These are phyloP conservation scores for Streptopelia turtur DNA, from an alignment of 2,797 vertebrate genomes.

Conservation along the genomic window DNA sequence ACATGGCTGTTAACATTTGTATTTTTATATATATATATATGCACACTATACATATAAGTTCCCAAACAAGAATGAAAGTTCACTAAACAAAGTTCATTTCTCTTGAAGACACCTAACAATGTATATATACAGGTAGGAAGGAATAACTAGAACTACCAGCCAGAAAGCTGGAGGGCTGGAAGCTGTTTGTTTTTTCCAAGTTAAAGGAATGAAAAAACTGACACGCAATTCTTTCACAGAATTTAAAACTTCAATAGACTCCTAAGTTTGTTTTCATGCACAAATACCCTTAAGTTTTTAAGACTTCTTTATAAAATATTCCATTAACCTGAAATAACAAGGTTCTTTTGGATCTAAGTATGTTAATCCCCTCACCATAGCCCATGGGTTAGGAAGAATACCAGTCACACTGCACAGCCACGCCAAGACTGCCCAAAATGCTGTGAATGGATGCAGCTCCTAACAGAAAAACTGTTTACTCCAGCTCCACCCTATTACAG, in stretches of 20 bases:
- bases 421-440: neutral
- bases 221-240: neutral
- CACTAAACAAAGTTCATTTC: neutral
- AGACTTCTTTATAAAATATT: neutral
- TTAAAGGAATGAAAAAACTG: neutral
- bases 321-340: neutral
- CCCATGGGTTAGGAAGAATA: neutral
- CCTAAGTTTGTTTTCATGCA: rapidly evolving
- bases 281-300: neutral
- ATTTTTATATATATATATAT: neutral
- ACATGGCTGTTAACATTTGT: neutral
- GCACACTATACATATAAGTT: rapidly evolving
- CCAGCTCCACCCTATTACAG: constrained; percentile 53
- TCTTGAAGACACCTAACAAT: neutral
- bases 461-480: constrained; percentile 1
- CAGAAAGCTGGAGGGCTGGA: neutral
- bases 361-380: neutral
- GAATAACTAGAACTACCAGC: neutral
- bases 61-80: neutral
- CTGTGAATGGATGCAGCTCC: neutral
- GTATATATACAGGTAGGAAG: neutral
- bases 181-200: neutral
- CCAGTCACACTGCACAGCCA: neutral
- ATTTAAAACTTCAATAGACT: neutral
- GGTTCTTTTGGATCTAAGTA: neutral